Conservation (phyloP, 2,888 invertebrate species). For the Hetaerina titia region DNA sequence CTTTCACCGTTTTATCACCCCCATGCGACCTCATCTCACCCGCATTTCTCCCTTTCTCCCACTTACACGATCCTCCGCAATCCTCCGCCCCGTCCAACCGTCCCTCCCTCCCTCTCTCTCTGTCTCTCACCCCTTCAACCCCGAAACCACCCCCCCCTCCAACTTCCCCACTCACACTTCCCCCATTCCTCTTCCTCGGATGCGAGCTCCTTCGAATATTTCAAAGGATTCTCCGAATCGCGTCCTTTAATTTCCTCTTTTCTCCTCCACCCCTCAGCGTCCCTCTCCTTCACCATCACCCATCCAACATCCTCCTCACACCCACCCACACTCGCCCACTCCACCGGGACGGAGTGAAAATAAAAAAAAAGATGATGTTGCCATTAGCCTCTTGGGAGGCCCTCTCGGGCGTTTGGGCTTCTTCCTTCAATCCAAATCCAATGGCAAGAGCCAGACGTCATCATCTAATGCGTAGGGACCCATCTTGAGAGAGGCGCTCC, state of each 20-base stretch:
- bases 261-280: neutral
- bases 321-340: no score
- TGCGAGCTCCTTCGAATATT: neutral
- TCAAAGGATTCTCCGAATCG: slow-evolving; percentile 39
- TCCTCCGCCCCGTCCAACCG: neutral
- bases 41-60: neutral
- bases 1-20: neutral
- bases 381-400: slow-evolving; percentile 74
- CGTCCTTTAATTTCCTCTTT: neutral
- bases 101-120: neutral
- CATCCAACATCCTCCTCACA: neutral
- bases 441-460: slow-evolving; percentile 4
- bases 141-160: neutral
- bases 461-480: neutral
- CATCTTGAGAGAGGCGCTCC: neutral
- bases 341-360: slow-evolving; percentile 58
- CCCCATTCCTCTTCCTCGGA: neutral
- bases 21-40: slow-evolving; percentile 16
- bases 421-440: slow-evolving; percentile 68
- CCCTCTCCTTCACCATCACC: neutral
- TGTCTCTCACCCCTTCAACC: neutral
- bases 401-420: slow-evolving; percentile 74
- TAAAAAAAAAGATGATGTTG: slow-evolving; percentile 73
- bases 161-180: neutral
- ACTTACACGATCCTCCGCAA: no score